Evolutionary conservation across 2,797 vertebrate genomes (phyloP), one percentile per base, ranked within the genome.

Genomic region (Momotus momota): DNA sequence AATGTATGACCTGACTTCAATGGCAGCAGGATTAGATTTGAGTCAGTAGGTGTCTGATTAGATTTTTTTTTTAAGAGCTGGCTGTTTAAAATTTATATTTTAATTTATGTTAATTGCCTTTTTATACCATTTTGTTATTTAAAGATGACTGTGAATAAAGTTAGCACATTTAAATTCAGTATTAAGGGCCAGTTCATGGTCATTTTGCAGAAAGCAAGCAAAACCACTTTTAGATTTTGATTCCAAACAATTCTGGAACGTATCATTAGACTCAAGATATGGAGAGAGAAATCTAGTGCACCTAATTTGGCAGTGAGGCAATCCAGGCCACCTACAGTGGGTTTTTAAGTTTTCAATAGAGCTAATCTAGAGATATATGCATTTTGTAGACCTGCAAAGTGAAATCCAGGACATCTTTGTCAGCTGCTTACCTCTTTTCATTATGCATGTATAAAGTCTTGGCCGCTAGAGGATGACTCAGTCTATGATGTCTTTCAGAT

Each of bases 61-160:
- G 25, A 81, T 3, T 29, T 51, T 91, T 91, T 91, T 91, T 94
- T 81, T 58, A 90, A 69, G 51, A 72, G 19, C 8, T 77, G 48
- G 4, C 35, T 86, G 43, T 69, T 90, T 69, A 88, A 92, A 93
- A 92, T 79, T 86, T 91, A 82, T 87, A 8, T 48, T 91, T 93
- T 57, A 73, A 87, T 94, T 85, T 81, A 93, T 88, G 83, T 41
- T 92, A 88, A 90, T 86, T 90, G 49, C 10, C 78, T 94, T 87
- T 86, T 84, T 75, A 27, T 35, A 77, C 6, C 9, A 22, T 84
- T 94, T 92, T 81, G 7, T 31, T 88, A 35, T 84, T 95, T 79
- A 70, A 78, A 83, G 51, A 27, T 69, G 23, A 46, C 18, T 86
- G 15, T 67, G 45, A 79, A 60, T 82, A 73, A 88, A 20, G 8